Evolutionary conservation across 2,113 vertebrate species (phyloP).

Genomic region (Antidorcas marsupialis): DNA sequence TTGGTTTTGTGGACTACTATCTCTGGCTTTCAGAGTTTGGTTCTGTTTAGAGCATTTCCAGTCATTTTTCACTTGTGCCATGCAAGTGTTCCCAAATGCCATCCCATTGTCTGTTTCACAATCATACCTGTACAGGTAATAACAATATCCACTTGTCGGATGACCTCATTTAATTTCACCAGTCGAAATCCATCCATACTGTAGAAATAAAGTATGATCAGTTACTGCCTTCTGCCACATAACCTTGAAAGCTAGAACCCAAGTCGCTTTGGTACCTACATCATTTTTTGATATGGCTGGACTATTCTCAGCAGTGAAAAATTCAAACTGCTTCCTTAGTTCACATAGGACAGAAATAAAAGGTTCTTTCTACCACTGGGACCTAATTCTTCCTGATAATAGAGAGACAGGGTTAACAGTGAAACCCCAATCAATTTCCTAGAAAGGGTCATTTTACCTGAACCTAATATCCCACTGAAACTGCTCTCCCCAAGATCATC

Average conservation of each 20-base stretch:
- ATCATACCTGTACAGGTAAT: slow-evolving; percentile 96
- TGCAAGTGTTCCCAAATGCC: neutral
- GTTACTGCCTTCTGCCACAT: neutral
- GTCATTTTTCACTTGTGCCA: neutral
- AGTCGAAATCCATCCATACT: slow-evolving; percentile 99
- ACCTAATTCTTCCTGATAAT: neutral
- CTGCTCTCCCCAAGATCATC: neutral
- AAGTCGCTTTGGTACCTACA: neutral
- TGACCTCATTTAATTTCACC: slow-evolving; percentile 97
- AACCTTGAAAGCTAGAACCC: neutral
- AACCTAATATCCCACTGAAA: neutral
- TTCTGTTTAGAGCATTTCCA: slow-evolving; percentile 22
- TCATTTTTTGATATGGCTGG: neutral
- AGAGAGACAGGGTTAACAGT: neutral
- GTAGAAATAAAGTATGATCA: slow-evolving; percentile 34
- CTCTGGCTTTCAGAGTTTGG: neutral
- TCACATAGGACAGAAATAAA: slow-evolving; percentile 28
- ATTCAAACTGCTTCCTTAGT: slow-evolving; percentile 18
- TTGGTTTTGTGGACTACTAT: neutral
- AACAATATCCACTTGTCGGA: slow-evolving; percentile 97
- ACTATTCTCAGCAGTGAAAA: slow-evolving; percentile 16
- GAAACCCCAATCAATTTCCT: neutral
- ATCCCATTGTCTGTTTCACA: neutral
- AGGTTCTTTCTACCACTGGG: neutral
- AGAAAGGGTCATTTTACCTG: neutral